Evolutionary conservation across 2,113 vertebrate genomes (phyloP).

Genomic region (Perca flavescens): DNA sequence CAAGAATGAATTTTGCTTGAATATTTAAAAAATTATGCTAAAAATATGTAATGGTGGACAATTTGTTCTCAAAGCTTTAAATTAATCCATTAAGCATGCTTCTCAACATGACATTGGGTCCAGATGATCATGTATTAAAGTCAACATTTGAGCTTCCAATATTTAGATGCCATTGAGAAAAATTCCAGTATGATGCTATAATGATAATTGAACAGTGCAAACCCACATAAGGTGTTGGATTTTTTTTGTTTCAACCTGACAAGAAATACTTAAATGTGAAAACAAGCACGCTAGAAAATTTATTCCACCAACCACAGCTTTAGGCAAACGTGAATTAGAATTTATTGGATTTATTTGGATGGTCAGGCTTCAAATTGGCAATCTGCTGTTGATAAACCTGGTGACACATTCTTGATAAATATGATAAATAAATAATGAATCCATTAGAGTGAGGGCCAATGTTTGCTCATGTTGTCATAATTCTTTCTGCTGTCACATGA

Average conservation of each 20-base stretch:
- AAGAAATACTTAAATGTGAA: conserved; percentile 21
- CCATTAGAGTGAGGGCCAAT: conserved; percentile 21
- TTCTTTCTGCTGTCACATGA: conserved; percentile 16
- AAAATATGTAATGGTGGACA: not conserved
- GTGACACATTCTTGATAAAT: conserved; percentile 61
- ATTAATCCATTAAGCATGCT: not conserved
- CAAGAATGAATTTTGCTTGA: not conserved
- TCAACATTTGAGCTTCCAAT: not conserved
- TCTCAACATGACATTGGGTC: not conserved
- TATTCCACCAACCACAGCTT: conserved; percentile 20
- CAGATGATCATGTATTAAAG: not conserved
- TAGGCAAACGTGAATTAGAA: conserved; percentile 43
- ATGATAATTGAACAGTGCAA: not conserved
- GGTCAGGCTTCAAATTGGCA: conserved; percentile 62
- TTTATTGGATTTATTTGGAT: conserved; percentile 51
- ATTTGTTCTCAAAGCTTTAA: not conserved
- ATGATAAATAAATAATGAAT: not conserved
- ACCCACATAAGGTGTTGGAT: not conserved
- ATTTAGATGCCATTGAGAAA: not conserved
- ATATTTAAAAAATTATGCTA: not conserved
- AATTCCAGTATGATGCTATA: not conserved
- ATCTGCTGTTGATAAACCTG: conserved; percentile 61
- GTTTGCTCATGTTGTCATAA: conserved; percentile 42
- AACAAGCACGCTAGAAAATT: conserved; percentile 29
- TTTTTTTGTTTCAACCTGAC: not conserved